Conservation (phyloP, 1,140 invertebrate species). For the Propsilocerus akamusi region DNA sequence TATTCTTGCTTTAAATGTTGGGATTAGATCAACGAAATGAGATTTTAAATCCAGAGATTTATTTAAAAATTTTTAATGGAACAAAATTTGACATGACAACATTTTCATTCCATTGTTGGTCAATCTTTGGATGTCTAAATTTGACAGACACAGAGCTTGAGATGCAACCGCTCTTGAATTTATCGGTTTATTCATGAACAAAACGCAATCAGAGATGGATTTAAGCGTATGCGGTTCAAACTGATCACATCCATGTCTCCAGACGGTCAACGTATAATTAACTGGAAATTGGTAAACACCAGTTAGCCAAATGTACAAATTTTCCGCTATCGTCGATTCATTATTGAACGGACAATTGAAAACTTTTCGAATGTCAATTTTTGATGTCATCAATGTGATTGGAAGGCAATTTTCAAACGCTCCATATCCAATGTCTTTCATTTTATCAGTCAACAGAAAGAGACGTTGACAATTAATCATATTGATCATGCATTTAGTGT, state of each 20-base stretch:
- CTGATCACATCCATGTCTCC: neutral
- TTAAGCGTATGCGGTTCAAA: neutral
- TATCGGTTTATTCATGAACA: too few species aligned
- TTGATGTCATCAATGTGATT: neutral
- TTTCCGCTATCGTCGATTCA: neutral
- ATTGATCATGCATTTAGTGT: neutral
- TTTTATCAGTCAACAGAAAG: neutral
- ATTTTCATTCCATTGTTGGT: neutral
- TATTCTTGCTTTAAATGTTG: too few species aligned
- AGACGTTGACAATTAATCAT: neutral
- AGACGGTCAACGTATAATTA: neutral
- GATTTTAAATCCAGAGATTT: too few species aligned
- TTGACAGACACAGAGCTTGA: too few species aligned
- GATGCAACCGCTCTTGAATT: too few species aligned
- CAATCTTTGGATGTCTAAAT: too few species aligned
- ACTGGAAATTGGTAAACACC: neutral
- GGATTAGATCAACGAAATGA: too few species aligned
- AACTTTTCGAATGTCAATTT: neutral
- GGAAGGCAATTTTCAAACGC: neutral
- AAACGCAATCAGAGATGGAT: neutral
- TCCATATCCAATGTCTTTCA: neutral
- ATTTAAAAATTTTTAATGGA: too few species aligned
- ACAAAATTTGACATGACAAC: neutral
- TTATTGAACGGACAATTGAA: neutral
- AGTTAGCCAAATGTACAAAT: neutral